A percentile compares a stretch with the other conserved stretches of the same genome.
Conservation (phyloP, 1,140 invertebrate genomes). For the Cylas formicarius region DNA sequence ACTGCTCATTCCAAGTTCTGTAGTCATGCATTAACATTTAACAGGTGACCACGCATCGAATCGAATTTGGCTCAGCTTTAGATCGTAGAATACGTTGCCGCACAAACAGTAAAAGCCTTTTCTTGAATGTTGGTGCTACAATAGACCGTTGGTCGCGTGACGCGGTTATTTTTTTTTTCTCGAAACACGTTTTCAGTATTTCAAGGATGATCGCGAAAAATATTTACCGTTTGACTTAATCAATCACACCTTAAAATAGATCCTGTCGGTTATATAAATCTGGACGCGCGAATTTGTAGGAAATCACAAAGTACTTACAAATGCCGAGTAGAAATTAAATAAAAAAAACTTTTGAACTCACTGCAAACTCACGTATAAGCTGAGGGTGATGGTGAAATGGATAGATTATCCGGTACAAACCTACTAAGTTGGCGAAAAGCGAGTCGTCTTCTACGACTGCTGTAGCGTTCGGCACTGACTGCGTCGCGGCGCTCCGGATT, state of each 20-base stretch:
- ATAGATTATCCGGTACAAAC: slow-evolving; percentile 28
- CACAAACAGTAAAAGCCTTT: too few relatives aligned
- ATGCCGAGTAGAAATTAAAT: background rate
- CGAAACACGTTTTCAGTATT: too few relatives aligned
- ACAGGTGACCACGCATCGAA: too few relatives aligned
- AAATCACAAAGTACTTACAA: slow-evolving; percentile 14
- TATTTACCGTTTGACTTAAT: too few relatives aligned
- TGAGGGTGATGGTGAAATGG: background rate
- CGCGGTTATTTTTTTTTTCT: too few relatives aligned
- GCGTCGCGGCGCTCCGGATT: slow-evolving; percentile 25
- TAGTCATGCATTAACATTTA: too few relatives aligned
- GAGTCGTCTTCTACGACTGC: slow-evolving; percentile 37
- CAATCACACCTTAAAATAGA: slow-evolving; percentile 6
- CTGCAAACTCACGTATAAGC: slow-evolving; percentile 5
- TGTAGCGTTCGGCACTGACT: slow-evolving; percentile 37
- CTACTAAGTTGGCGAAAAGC: slow-evolving; percentile 33
- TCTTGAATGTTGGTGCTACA: too few relatives aligned
- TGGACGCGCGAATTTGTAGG: background rate
- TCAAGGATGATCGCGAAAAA: too few relatives aligned
- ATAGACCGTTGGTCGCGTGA: too few relatives aligned
- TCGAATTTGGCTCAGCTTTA: too few relatives aligned
- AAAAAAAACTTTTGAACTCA: slow-evolving; percentile 4
- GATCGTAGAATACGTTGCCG: too few relatives aligned
- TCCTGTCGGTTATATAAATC: slow-evolving; percentile 7
- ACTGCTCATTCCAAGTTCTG: too few relatives aligned